Evolutionary conservation across 1,140 invertebrate species (phyloP).

Genomic region (Megathymus violae): DNA sequence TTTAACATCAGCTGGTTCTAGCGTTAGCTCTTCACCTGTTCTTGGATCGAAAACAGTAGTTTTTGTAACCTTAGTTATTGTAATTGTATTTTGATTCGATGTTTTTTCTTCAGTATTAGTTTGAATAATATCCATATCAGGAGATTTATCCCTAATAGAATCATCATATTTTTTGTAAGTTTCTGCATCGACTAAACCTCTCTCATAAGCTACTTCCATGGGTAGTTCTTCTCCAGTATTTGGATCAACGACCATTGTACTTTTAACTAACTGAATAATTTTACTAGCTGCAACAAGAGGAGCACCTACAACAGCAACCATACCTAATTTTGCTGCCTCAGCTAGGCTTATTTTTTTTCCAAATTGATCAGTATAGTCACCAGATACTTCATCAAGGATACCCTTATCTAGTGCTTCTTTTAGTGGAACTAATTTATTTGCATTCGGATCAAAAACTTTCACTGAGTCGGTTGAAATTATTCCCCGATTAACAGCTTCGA

Average conservation of each 20-base stretch:
- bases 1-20: constrained; percentile 51
- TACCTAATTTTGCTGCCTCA: constrained; percentile 90
- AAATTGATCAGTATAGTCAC: constrained; percentile 87
- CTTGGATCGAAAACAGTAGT: constrained; percentile 52
- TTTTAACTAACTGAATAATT: constrained; percentile 81
- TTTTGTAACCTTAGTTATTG: constrained; percentile 44
- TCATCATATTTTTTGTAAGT: constrained; percentile 85
- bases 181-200: constrained; percentile 88
- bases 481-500: constrained; percentile 88
- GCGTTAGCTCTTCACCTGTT: constrained; percentile 48
- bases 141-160: constrained; percentile 63
- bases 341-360: constrained; percentile 88
- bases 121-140: constrained; percentile 84
- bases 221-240: constrained; percentile 90
- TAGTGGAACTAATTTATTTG: constrained; percentile 88
- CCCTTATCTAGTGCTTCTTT: constrained; percentile 90
- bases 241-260: constrained; percentile 89
- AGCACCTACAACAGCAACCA: constrained; percentile 88
- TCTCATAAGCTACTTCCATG: constrained; percentile 91
- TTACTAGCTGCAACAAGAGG: constrained; percentile 88
- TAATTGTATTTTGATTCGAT: constrained; percentile 39
- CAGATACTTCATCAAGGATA: constrained; percentile 90
- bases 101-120: constrained; percentile 28
- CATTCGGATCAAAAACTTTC: constrained; percentile 89
- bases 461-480: constrained; percentile 87